Evolutionary conservation across 2,113 vertebrate genomes (phyloP).

Genomic region (Indicator indicator): DNA sequence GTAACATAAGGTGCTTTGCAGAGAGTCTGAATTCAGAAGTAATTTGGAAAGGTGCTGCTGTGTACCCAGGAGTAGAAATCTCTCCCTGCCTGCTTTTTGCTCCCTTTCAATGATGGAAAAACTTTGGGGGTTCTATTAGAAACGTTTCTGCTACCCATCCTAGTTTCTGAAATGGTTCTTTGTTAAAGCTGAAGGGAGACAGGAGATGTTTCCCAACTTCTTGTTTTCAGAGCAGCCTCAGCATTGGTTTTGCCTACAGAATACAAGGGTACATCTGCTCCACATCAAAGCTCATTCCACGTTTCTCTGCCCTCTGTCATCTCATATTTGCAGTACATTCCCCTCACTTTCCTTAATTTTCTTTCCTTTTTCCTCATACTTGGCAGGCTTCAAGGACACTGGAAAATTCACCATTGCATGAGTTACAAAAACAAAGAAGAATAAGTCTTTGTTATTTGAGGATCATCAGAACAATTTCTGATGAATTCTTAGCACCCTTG

Average conservation of each 20-base stretch:
- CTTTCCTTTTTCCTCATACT: background rate
- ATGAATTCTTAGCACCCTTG: slow-evolving; percentile 40
- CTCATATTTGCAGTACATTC: slow-evolving; percentile 24
- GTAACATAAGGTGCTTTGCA: background rate
- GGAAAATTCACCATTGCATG: background rate
- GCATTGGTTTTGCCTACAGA: slow-evolving; percentile 12
- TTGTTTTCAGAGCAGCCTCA: background rate
- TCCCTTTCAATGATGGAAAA: background rate
- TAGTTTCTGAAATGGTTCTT: background rate
- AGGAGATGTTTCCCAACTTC: accelerated
- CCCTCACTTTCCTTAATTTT: slow-evolving; percentile 7
- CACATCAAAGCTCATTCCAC: slow-evolving; percentile 62
- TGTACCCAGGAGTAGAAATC: background rate
- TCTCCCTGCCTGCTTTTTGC: background rate
- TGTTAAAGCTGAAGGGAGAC: background rate
- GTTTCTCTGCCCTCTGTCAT: slow-evolving; percentile 50
- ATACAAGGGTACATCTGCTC: slow-evolving; percentile 63
- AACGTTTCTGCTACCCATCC: background rate
- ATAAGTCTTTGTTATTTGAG: slow-evolving; percentile 41
- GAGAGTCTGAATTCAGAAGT: background rate
- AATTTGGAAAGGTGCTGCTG: background rate
- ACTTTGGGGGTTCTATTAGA: background rate
- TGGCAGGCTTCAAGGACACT: slow-evolving; percentile 50
- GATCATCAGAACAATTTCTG: slow-evolving; percentile 42
- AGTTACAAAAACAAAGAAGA: slow-evolving; percentile 43